Evolutionary conservation across 2,113 vertebrate genomes (phyloP), one percentile per base, ranked within the genome.

Genomic region (Podarcis raffonei): DNA sequence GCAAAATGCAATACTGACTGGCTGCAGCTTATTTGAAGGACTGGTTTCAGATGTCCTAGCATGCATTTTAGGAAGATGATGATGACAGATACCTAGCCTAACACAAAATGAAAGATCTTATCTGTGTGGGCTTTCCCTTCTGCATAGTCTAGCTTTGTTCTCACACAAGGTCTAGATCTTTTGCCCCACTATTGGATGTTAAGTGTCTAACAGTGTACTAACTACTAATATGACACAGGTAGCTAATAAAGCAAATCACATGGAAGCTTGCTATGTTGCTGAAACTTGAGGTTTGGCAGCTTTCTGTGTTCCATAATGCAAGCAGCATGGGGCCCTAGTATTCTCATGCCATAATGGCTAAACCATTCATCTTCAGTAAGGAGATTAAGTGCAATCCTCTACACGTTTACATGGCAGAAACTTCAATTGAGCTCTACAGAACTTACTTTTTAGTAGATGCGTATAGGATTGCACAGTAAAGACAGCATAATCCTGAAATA

Each of bases 261-360:
- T 83, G n/a, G 9, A 83, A 80, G 39, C 3, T 81, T 30, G 84
- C 7, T 35, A 71, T 78, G 20, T 1, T 59, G 5, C 53, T 83
- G 91, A 86, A 83, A 35, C 57, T 65, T 9, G 23, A 88, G 62
- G 59, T 83, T 59, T 30, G 83, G 25, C 53, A 35, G 3, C 89
- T 72, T 15, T 91, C 91, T 85, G 30, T 81, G 15, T 79, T 57
- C 35, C 6, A 79, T 90, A 86, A 90, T 83, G 30, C 30, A 22
- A 69, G 83, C 69, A 77, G 80, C 89, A 13, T 75, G 32, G 32
- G 25, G 78, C 3, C 35, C 35, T n/a, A 16, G 4, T 25, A 62
- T 39, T 87, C 57, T 93, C 65, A 2, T 68, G 27, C 71, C 86
- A 84, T 6, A 42, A 42, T 11, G 93, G 16, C n/a, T 57, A 90